phyloP scores from a whole-genome alignment of 1,140 invertebrate species.

The Physella acuta region DNA sequence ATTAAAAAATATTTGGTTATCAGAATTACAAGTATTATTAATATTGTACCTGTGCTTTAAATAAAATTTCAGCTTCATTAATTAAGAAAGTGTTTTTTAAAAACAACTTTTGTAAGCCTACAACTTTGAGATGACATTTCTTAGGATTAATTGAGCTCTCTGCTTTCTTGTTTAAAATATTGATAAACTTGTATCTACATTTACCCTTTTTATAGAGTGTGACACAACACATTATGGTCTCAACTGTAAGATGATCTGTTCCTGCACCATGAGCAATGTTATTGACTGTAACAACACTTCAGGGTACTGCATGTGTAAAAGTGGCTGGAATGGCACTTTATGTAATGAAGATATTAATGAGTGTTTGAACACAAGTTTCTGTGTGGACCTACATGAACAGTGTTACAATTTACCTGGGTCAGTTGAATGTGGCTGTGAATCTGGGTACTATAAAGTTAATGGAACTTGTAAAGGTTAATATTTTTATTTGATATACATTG shows the following conservation, averaged over 20 bases:
- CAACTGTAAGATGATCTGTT: not conserved
- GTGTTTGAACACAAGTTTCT: too few relatives aligned
- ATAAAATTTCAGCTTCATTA: not conserved
- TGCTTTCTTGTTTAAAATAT: not conserved
- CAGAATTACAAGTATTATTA: too few relatives aligned
- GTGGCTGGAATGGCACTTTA: not conserved
- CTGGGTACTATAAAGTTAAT: too few relatives aligned
- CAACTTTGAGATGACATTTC: conserved; percentile 45
- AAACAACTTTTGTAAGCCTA: conserved; percentile 55
- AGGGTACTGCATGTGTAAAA: not conserved
- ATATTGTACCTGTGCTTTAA: not conserved
- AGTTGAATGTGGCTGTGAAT: too few relatives aligned
- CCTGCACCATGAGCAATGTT: not conserved
- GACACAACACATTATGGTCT: not conserved
- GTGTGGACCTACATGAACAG: too few relatives aligned
- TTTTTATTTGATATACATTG: too few relatives aligned
- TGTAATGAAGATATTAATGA: not conserved
- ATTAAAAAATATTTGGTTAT: too few relatives aligned
- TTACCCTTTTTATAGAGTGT: not conserved
- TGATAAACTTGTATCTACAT: not conserved
- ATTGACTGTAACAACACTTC: not conserved
- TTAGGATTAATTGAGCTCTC: not conserved
- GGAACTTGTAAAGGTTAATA: too few relatives aligned
- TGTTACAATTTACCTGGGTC: too few relatives aligned
- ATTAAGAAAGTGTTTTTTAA: not conserved